Evolutionary conservation across 1,140 invertebrate species (phyloP).

Genomic region (Drosophila pruinosa): DNA sequence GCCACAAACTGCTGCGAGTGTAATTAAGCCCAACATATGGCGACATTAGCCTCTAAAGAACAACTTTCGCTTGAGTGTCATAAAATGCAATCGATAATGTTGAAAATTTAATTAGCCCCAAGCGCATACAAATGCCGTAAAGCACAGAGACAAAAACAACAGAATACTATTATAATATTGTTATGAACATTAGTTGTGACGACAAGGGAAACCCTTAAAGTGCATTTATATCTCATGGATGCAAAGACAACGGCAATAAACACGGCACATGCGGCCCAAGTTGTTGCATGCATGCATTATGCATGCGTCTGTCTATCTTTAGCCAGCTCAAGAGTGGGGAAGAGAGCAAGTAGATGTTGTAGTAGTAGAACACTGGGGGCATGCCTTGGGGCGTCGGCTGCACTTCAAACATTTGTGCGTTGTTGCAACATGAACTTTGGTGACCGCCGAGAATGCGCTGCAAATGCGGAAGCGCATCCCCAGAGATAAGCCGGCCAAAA

Average conservation of each 20-base stretch:
- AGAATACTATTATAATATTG: conserved; percentile 36
- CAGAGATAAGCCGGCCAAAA: conserved; percentile 60
- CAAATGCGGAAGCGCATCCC: conserved; percentile 72
- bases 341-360: background rate
- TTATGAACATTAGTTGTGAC: conserved; percentile 41
- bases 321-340: background rate
- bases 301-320: conserved; percentile 48
- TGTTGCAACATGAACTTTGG: conserved; percentile 64
- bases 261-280: conserved; percentile 45
- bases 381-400: conserved; percentile 58
- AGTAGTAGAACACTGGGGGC: conserved; percentile 5
- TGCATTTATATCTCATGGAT: conserved; percentile 51
- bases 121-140: conserved; percentile 44
- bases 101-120: conserved; percentile 73
- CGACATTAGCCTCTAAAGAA: conserved; percentile 22
- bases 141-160: background rate
- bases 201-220: conserved; percentile 64
- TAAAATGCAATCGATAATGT: conserved; percentile 59
- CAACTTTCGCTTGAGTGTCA: conserved; percentile 33
- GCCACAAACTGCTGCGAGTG: conserved; percentile 14
- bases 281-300: conserved; percentile 34
- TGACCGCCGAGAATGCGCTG: conserved; percentile 53
- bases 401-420: conserved; percentile 74
- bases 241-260: conserved; percentile 59
- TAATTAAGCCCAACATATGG: conserved; percentile 41